A percentile compares a stretch with the other conserved stretches of the same genome.
These are phyloP conservation scores for Megalonaias nervosa DNA, from an alignment of 1,140 invertebrate species.

Conservation along the genomic window DNA sequence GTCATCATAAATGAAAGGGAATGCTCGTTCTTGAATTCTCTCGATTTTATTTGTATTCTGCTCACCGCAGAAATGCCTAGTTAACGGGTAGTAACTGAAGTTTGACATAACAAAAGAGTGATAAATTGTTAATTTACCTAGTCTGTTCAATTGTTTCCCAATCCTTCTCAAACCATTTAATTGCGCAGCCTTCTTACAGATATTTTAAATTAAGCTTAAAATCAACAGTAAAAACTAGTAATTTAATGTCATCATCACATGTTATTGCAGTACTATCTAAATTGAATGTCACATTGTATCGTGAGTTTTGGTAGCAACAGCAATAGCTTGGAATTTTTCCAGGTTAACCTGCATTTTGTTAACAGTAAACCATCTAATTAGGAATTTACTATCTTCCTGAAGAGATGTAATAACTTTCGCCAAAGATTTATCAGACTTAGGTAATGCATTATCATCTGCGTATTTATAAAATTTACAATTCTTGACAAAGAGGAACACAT, in stretches of 20 bases:
- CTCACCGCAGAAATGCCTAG: too few relatives aligned
- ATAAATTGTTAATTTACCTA: too few relatives aligned
- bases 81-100: constrained; percentile 19
- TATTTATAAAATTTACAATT: background rate
- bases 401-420: background rate
- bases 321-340: constrained; percentile 28
- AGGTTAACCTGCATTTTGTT: constrained; percentile 19
- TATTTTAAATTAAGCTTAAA: constrained; percentile 24
- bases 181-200: constrained; percentile 30
- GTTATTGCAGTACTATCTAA: constrained; percentile 10
- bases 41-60: constrained; percentile 13
- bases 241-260: constrained; percentile 32
- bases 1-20: constrained; percentile 19
- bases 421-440: constrained; percentile 1
- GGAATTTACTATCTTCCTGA: background rate
- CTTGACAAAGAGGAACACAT: background rate
- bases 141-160: too few relatives aligned
- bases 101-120: constrained; percentile 29
- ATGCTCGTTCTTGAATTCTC: constrained; percentile 15
- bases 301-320: background rate
- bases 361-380: constrained; percentile 7
- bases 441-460: constrained; percentile 16
- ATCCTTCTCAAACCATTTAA: constrained; percentile 4
- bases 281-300: background rate
- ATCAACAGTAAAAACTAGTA: constrained; percentile 28